phyloP scores from a whole-genome alignment of 2,113 vertebrate genomes.

The Orientallactaga bullata region DNA sequence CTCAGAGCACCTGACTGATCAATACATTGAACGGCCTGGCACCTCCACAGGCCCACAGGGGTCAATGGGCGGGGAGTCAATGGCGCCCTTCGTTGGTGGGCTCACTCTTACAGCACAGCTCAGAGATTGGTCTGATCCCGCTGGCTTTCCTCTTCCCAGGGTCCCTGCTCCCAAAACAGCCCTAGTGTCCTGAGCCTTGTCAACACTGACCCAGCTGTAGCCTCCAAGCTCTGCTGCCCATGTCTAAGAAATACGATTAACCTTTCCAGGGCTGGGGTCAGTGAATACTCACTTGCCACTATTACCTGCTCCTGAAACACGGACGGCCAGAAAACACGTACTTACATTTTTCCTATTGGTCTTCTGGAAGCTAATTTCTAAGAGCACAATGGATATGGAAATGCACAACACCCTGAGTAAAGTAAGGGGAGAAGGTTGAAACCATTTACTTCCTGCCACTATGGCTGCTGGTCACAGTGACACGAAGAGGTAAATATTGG shows the following conservation, averaged over 20 bases:
- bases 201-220: no score
- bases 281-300: not conserved
- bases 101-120: not conserved
- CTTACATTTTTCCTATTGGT: not conserved
- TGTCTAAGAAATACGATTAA: not conserved
- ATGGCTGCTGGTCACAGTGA: not conserved
- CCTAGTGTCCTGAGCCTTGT: not conserved
- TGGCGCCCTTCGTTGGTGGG: not conserved
- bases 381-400: not conserved
- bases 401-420: not conserved
- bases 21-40: rapidly evolving
- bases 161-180: not conserved
- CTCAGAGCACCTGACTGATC: not conserved
- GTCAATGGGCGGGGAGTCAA: not conserved
- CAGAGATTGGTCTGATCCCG: not conserved
- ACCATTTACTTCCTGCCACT: not conserved
- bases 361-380: not conserved
- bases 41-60: not conserved
- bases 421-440: not conserved
- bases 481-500: not conserved
- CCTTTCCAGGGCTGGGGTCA: not conserved
- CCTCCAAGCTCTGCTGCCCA: no score
- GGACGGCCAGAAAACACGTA: not conserved
- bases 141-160: not conserved
- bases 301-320: not conserved